phyloP scores from a whole-genome alignment of 92 coral and sea anemone species.

The Parazoanthus atlanticus region DNA sequence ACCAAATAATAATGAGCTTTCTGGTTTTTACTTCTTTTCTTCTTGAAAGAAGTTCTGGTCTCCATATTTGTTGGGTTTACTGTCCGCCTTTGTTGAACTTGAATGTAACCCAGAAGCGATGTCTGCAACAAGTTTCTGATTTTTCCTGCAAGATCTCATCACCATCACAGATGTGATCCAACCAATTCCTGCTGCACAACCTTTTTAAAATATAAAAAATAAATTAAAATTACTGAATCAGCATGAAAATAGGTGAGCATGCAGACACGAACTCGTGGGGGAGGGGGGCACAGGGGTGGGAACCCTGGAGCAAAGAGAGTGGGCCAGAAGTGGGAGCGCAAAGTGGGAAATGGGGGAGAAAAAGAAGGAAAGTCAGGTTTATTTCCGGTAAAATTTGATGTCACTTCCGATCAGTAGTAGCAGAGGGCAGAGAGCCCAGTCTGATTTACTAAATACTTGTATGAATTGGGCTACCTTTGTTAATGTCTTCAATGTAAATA shows the following conservation, averaged over 20 bases:
- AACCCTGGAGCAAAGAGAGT: too few species aligned
- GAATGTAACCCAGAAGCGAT: conserved; percentile 16
- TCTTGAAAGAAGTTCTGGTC: conserved; percentile 34
- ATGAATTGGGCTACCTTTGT: too few species aligned
- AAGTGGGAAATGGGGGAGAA: too few species aligned
- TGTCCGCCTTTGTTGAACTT: not conserved
- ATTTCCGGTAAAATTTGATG: too few species aligned
- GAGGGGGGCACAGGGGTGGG: too few species aligned
- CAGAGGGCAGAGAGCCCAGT: too few species aligned
- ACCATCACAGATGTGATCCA: conserved; percentile 33
- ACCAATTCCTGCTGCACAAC: conserved; percentile 38
- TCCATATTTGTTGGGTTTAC: conserved; percentile 33
- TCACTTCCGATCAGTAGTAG: too few species aligned
- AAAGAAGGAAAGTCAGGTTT: too few species aligned
- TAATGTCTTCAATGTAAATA: too few species aligned
- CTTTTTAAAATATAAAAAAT: not conserved
- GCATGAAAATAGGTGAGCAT: not conserved
- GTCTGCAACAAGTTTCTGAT: conserved; percentile 28
- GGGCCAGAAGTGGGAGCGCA: too few species aligned
- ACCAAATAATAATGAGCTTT: not conserved
- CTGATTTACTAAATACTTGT: too few species aligned
- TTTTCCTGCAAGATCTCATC: conserved; percentile 33
- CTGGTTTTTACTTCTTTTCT: conserved; percentile 28
- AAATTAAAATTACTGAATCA: not conserved
- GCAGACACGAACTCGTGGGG: not conserved